Conservation (phyloP, 2,888 invertebrate species). For the Fragum whitleyi region DNA sequence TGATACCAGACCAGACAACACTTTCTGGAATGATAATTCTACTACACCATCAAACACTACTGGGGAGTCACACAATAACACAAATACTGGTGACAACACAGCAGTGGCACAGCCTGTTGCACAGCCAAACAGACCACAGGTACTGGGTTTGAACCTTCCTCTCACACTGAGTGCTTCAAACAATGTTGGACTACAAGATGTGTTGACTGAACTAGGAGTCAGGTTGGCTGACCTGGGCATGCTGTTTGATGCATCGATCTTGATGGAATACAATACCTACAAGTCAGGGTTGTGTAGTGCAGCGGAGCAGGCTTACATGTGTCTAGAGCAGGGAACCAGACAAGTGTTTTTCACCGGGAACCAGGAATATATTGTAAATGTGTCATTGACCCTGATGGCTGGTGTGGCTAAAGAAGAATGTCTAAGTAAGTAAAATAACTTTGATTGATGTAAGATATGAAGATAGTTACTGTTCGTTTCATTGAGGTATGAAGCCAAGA, state of each 20-base stretch:
- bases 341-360: constrained; percentile 22
- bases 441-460: too few species aligned
- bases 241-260: constrained; percentile 12
- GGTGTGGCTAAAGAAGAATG: constrained; percentile 35
- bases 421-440: constrained; percentile 33
- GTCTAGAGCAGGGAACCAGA: constrained; percentile 36
- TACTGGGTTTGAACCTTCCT: constrained; percentile 18
- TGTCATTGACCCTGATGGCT: constrained; percentile 24
- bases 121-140: background rate
- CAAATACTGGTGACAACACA: background rate
- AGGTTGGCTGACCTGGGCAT: background rate
- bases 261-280: constrained; percentile 14
- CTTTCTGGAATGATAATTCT: background rate
- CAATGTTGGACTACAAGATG: background rate
- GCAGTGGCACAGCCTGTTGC: background rate
- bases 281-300: constrained; percentile 39
- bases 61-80: background rate
- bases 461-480: too few species aligned
- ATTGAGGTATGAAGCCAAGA: too few species aligned
- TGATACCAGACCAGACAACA: background rate
- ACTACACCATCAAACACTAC: background rate
- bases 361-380: constrained; percentile 39
- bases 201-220: constrained; percentile 1
- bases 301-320: constrained; percentile 19
- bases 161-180: background rate